Percentiles rank a stretch among this genome's conserved stretches.
These are phyloP conservation scores for Thryonomys swinderianus DNA, from an alignment of 2,113 vertebrate species.

Conservation along the genomic window DNA sequence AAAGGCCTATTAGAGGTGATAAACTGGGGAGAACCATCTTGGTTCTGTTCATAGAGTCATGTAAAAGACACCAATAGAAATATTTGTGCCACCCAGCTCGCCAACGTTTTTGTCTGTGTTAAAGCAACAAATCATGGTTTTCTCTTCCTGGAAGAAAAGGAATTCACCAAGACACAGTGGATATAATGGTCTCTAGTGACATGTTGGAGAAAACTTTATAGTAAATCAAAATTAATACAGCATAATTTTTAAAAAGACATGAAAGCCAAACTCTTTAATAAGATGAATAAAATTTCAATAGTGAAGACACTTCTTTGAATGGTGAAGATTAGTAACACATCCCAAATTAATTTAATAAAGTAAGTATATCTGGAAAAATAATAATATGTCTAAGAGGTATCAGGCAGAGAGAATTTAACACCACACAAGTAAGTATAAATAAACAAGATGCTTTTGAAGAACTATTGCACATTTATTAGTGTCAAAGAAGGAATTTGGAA, in stretches of 20 bases:
- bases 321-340: conserved; percentile 56
- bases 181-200: neutral
- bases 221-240: neutral
- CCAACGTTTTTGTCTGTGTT: neutral
- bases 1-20: neutral
- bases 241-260: neutral
- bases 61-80: neutral
- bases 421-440: conserved; percentile 38
- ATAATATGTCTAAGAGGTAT: conserved; percentile 35
- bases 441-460: conserved; percentile 53
- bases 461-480: conserved; percentile 49
- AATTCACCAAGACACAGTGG: neutral
- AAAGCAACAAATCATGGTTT: neutral
- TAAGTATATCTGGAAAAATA: conserved; percentile 53
- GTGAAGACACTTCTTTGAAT: conserved; percentile 32
- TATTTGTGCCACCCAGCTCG: neutral
- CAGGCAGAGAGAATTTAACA: conserved; percentile 58
- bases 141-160: neutral
- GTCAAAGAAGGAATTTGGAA: conserved; percentile 51
- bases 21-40: neutral
- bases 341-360: conserved; percentile 62
- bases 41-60: neutral
- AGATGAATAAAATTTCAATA: conserved; percentile 31
- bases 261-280: neutral
- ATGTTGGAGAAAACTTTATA: neutral